phyloP scores from a whole-genome alignment of 2,113 vertebrate species.

The Megaceryle maxima region DNA sequence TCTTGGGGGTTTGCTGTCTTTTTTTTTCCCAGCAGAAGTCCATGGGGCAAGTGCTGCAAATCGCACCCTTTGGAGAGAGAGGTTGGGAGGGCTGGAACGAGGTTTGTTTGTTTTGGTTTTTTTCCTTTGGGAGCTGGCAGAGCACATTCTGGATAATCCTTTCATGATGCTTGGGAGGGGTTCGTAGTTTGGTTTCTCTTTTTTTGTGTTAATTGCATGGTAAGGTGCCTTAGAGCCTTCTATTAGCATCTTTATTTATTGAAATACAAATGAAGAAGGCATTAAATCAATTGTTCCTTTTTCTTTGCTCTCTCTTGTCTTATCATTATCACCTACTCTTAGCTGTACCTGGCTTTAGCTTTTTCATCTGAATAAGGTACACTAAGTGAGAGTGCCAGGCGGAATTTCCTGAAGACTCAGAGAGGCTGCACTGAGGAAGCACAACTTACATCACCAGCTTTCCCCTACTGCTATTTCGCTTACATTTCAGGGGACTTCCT shows the following conservation, averaged over 20 bases:
- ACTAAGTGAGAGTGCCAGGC: background rate
- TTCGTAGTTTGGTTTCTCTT: constrained; percentile 16
- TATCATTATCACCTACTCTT: background rate
- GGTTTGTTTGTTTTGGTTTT: background rate
- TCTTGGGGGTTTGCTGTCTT: background rate
- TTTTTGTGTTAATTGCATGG: constrained; percentile 47
- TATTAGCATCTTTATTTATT: constrained; percentile 59
- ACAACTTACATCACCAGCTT: background rate
- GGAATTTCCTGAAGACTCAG: background rate
- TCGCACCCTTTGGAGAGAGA: background rate
- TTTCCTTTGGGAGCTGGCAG: constrained; percentile 30
- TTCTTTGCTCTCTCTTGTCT: constrained; percentile 21
- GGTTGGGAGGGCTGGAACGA: background rate
- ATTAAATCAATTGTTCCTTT: constrained; percentile 53
- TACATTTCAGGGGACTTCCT: background rate
- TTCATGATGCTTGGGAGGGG: constrained; percentile 48
- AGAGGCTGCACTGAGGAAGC: background rate
- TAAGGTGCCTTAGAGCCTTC: constrained; percentile 55
- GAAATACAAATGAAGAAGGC: constrained; percentile 51
- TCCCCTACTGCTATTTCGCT: background rate
- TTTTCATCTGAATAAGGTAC: constrained; percentile 12
- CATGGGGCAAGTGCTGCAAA: background rate
- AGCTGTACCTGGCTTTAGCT: background rate
- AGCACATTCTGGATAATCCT: constrained; percentile 39
- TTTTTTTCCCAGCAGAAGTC: background rate